Evolutionary conservation across 2,113 vertebrate species (phyloP), one percentile per base, ranked within the genome.

Genomic region (Xenopus tropicalis): DNA sequence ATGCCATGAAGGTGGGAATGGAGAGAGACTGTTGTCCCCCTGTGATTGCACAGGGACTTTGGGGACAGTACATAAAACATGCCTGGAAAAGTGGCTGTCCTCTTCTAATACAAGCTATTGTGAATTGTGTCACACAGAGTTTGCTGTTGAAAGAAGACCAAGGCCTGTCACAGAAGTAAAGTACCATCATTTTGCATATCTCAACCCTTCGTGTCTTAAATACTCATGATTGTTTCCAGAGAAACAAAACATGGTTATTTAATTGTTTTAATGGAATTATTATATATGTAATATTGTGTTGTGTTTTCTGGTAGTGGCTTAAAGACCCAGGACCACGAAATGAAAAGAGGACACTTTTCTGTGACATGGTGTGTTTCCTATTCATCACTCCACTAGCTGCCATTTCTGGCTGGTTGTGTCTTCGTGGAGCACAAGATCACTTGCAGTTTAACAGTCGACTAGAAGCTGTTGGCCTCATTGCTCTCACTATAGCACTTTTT

Each of bases 101-200:
- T 96, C 96, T 10, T 98, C 97, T 76, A 97, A 98, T 90, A 98
- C 97, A 82, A 98, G 93, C 88, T 98, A 95, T 90, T 98, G 97
- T 25, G 97, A 98, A 88, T 93, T 98, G 69, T 98, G 97, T 86
- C 96, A 98, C 90, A 94, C 94, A 0, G 93, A 95, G 83, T 98
- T 98, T 81, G 93, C 90, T 52, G 92, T 97, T 51, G 95, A 98
- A 90, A 93, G 96, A 79, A 88, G 90, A 44, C 95, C 95, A 0
- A 85, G 93, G 72, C 92, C 95, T 65, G 91, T 98, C 81, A 95
- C 91, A 81, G 95, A 98, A 95, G 96, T 98, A 93, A 77, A 65
- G 17, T 43, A 19, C 37, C 10, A 1, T 23, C 21, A 25, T 16
- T 10, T 24, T 25, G 10, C 25, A 24, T 12, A 24, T 61, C 16